These are phyloP conservation scores for Elachura formosa DNA, from an alignment of 2,113 vertebrate species.

Conservation along the genomic window DNA sequence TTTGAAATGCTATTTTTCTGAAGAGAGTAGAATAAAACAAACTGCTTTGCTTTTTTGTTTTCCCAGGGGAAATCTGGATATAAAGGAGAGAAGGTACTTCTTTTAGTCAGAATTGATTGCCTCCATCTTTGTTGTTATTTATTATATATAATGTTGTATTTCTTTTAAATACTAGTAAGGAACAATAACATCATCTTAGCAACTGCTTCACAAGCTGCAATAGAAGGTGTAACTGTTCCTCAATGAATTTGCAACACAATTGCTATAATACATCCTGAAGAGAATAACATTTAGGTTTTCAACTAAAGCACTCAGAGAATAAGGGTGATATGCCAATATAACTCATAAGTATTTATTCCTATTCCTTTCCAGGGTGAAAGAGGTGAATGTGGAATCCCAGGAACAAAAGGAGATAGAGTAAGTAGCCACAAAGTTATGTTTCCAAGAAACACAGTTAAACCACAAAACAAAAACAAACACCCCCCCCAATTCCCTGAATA, in stretches of 20 bases:
- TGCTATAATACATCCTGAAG: background rate
- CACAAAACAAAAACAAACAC: background rate
- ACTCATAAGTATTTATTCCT: background rate
- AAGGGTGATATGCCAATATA: background rate
- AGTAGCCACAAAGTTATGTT: background rate
- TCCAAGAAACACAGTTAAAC: background rate
- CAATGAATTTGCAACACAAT: background rate
- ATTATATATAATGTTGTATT: background rate
- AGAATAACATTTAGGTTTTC: background rate
- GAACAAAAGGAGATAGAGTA: conserved; percentile 89
- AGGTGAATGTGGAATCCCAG: conserved; percentile 88
- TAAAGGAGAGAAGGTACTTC: conserved; percentile 86
- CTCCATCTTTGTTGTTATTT: background rate
- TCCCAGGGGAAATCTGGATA: conserved; percentile 85
- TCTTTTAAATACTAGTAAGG: background rate
- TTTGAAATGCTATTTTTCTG: background rate
- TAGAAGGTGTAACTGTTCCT: background rate
- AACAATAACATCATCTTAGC: background rate
- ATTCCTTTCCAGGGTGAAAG: conserved; percentile 78
- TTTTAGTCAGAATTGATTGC: background rate
- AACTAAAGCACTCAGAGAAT: background rate
- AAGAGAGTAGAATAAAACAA: background rate
- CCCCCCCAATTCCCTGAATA: background rate
- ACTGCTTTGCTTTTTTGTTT: conserved; percentile 19
- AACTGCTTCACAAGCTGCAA: background rate